phyloP scores from a whole-genome alignment of 2,888 invertebrate species.

The Odontocolon sp. region DNA sequence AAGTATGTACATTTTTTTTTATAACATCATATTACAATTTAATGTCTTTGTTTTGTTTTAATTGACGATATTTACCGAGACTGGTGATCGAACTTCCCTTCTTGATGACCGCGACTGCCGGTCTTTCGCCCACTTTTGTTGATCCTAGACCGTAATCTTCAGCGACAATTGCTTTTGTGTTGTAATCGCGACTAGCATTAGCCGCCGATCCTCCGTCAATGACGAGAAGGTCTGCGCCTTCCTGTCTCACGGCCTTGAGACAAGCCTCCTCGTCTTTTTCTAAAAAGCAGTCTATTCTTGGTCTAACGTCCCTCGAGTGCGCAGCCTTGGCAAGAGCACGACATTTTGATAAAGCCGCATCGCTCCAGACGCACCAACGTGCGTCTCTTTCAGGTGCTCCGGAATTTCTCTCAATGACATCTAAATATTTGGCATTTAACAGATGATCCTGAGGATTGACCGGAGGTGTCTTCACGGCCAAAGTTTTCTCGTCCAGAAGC shows the following conservation, averaged over 20 bases:
- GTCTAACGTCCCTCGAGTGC: conserved; percentile 90
- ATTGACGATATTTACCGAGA: conserved; percentile 74
- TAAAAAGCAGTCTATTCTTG: conserved; percentile 89
- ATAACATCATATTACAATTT: neutral
- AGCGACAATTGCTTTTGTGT: conserved; percentile 84
- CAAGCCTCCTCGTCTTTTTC: conserved; percentile 86
- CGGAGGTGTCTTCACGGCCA: conserved; percentile 86
- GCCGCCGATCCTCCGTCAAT: conserved; percentile 85
- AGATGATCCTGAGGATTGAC: conserved; percentile 84
- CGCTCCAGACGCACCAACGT: conserved; percentile 85
- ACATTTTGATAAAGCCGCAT: conserved; percentile 89
- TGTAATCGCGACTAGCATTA: conserved; percentile 83
- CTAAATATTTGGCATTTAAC: conserved; percentile 85
- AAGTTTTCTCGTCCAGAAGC: conserved; percentile 84
- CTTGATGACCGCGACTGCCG: conserved; percentile 86
- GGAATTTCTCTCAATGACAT: conserved; percentile 88
- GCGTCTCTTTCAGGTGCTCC: conserved; percentile 86
- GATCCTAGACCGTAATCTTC: conserved; percentile 85
- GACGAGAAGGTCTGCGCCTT: conserved; percentile 87
- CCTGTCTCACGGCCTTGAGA: conserved; percentile 85
- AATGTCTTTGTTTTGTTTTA: neutral
- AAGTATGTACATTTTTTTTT: neutral
- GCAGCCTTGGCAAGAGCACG: conserved; percentile 87
- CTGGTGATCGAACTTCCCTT: conserved; percentile 83
- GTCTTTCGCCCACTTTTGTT: conserved; percentile 81